These are phyloP conservation scores for Ifrita kowaldi DNA, from an alignment of 2,113 vertebrate species.

Conservation along the genomic window DNA sequence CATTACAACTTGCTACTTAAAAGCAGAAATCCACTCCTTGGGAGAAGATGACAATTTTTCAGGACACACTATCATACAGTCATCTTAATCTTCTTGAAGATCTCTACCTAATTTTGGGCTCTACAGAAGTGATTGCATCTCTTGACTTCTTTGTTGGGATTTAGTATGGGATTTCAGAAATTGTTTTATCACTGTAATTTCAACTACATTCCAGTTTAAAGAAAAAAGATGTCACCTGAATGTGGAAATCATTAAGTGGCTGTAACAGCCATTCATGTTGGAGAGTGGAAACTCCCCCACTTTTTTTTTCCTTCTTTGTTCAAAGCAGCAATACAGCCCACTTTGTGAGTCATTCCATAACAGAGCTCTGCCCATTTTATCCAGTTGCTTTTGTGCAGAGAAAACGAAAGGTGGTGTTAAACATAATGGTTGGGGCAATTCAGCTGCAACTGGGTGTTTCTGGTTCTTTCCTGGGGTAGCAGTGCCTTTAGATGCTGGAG, in stretches of 20 bases:
- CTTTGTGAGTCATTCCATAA: neutral
- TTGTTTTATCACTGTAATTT: neutral
- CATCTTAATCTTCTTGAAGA: neutral
- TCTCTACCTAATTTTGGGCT: neutral
- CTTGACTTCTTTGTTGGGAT: neutral
- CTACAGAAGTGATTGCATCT: neutral
- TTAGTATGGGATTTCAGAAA: neutral
- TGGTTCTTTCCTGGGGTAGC: neutral
- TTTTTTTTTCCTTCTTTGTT: neutral
- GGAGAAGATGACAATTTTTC: neutral
- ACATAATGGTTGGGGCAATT: rapidly evolving
- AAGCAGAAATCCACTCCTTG: neutral
- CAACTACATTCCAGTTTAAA: neutral
- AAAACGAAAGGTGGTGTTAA: neutral
- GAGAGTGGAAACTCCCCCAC: neutral
- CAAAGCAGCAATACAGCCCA: neutral
- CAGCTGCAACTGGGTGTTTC: neutral
- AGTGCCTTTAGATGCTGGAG: neutral
- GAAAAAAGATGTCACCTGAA: neutral
- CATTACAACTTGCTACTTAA: neutral
- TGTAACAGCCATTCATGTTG: neutral
- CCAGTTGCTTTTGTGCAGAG: neutral
- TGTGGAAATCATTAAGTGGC: neutral
- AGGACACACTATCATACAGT: neutral
- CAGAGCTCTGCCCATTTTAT: neutral